Evolutionary conservation across 2,113 vertebrate genomes (phyloP).

Genomic region (Lathamus discolor): DNA sequence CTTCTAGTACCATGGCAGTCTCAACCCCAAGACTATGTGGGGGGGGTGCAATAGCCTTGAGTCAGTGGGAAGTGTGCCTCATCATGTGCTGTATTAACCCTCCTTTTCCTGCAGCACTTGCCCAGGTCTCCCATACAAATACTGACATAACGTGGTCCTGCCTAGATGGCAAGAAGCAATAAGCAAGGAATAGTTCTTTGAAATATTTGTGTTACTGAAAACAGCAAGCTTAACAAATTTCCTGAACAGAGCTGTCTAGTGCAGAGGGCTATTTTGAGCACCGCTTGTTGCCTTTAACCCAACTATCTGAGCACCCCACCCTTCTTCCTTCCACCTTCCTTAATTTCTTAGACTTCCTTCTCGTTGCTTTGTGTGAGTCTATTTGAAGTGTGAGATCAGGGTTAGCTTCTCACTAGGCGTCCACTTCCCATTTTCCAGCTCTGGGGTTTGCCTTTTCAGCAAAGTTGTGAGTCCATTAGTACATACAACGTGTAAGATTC

Average conservation of each 20-base stretch:
- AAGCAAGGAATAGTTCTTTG: neutral
- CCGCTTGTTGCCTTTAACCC: slow-evolving; percentile 37
- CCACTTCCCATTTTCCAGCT: slow-evolving; percentile 44
- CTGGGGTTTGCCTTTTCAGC: slow-evolving; percentile 39
- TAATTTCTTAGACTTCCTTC: slow-evolving; percentile 66
- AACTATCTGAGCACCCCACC: slow-evolving; percentile 51
- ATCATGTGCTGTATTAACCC: neutral
- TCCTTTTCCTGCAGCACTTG: neutral
- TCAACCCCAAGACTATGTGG: neutral
- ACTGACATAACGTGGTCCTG: neutral
- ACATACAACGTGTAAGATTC: neutral
- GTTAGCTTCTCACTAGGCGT: neutral
- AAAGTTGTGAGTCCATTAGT: neutral
- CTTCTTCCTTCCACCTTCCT: slow-evolving; percentile 70
- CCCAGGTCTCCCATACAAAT: neutral
- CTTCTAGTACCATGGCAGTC: neutral
- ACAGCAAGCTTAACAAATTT: neutral
- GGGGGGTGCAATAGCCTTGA: neutral
- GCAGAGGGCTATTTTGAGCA: neutral
- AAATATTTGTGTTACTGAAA: neutral
- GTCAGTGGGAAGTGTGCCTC: neutral
- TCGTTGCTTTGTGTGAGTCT: neutral
- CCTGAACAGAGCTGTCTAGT: slow-evolving; percentile 53
- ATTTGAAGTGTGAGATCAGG: slow-evolving; percentile 13
- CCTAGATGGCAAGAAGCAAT: neutral